Evolutionary conservation across 2,888 invertebrate species (phyloP), one percentile per base, ranked within the genome.

Genomic region (Apodemia mormo): DNA sequence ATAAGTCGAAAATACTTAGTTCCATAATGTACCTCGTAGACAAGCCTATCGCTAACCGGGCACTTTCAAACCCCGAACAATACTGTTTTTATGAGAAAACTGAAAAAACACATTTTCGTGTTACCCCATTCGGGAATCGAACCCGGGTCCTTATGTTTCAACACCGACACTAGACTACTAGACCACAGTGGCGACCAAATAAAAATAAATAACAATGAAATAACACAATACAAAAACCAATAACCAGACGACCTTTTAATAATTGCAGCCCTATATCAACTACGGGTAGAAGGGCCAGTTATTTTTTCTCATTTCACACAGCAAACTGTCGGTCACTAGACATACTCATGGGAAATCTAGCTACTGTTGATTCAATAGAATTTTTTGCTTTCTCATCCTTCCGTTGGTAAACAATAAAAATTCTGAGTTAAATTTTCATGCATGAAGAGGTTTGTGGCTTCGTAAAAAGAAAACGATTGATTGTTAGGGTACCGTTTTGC

Each of bases 271-370:
- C 29, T 56, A 40, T 30, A 68, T 58, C 58, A 56, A 29, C 56
- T 52, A 49, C 64, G 64, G 68, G 33, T 52, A 33, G 45, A 45
- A 37, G 40, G 68, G 72, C 69, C 71, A 58, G 72, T 77, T 82
- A 83, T 86, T 86, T 86, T 84, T 83, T 85, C 72, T 75, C 75
- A 76, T 76, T 78, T 76, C 79, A 81, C 49, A 49, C 77, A 72
- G 82, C 81, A 83, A 82, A 80, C 80, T 78, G 71, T 78, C 85
- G 86, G 88, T 87, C 89, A 86, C 82, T 82, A 80, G 68, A 61
- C 70, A 71, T 49, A 72, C 89, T 84, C 89, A 29, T 66, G 90
- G 91, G 90, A 90, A 91, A 91, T 90, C 87, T 87, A 80, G 77
- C 79, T 77, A 79, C 77, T 77, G 79, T 80, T 87, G 84, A 85